These are phyloP conservation scores for Trematomus bernacchii DNA, from an alignment of 2,797 vertebrate species.

Conservation along the genomic window DNA sequence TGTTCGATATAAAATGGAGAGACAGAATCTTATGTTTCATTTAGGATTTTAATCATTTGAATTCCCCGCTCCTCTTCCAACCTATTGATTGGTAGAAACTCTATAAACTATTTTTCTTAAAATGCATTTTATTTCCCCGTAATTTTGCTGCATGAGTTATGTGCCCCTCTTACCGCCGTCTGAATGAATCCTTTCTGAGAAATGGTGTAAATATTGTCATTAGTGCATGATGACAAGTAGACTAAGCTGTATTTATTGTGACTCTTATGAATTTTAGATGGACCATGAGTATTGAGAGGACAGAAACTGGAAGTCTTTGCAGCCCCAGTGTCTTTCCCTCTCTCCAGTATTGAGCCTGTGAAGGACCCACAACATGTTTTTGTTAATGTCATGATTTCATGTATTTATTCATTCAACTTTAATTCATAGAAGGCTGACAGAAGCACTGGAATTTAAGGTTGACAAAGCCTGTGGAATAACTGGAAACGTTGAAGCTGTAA, in stretches of 20 bases:
- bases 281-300: not conserved
- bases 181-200: slow-evolving; percentile 18
- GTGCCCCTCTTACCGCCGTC: not conserved
- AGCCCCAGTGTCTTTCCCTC: not conserved
- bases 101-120: not conserved
- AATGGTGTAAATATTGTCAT: slow-evolving; percentile 43
- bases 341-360: slow-evolving; percentile 18
- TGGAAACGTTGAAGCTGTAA: slow-evolving; percentile 22
- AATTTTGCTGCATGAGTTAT: slow-evolving; percentile 24
- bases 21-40: not conserved
- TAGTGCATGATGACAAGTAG: slow-evolving; percentile 41
- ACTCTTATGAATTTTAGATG: slow-evolving; percentile 4
- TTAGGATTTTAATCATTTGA: not conserved
- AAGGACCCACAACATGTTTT: not conserved
- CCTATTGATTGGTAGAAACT: not conserved
- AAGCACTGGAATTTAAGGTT: slow-evolving; percentile 28
- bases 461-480: slow-evolving; percentile 35
- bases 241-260: slow-evolving; percentile 32
- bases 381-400: slow-evolving; percentile 36
- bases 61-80: not conserved
- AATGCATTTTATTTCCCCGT: not conserved
- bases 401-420: slow-evolving; percentile 54
- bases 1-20: not conserved
- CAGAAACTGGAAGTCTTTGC: not conserved
- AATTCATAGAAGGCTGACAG: slow-evolving; percentile 4